Conservation (phyloP, 2,888 invertebrate genomes). For the Drosophila trichaetosa region DNA sequence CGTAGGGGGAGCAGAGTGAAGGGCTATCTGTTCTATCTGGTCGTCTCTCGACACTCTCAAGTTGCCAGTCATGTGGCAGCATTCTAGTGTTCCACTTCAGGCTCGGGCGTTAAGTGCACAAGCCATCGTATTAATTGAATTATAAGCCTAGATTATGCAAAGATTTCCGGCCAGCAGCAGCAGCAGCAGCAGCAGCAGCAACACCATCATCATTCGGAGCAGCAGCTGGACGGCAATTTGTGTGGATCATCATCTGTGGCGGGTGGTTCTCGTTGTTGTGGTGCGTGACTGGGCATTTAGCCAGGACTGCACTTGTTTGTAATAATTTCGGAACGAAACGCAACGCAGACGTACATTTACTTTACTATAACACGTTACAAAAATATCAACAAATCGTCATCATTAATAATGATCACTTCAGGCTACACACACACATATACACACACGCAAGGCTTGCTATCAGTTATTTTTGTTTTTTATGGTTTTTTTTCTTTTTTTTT, state of each 20-base stretch:
- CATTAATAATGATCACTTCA: constrained; percentile 84
- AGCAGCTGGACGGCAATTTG: constrained; percentile 69
- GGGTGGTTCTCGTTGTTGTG: constrained; percentile 34
- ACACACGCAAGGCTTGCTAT: constrained; percentile 37
- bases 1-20: no score
- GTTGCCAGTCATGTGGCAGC: constrained; percentile 80
- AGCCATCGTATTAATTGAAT: constrained; percentile 83
- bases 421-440: constrained; percentile 36
- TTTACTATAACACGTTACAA: constrained; percentile 81
- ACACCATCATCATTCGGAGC: constrained; percentile 19
- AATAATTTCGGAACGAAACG: constrained; percentile 44
- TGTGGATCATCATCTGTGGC: constrained; percentile 61
- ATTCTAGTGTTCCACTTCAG: constrained; percentile 79
- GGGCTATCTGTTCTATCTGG: neutral
- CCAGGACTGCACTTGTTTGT: constrained; percentile 76
- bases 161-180: constrained; percentile 78
- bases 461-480: constrained; percentile 17
- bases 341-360: constrained; percentile 40
- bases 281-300: constrained; percentile 67
- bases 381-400: constrained; percentile 85
- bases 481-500: constrained; percentile 11
- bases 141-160: constrained; percentile 84
- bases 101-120: constrained; percentile 72
- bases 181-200: constrained; percentile 11
- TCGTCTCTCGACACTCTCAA: constrained; percentile 53